Evolutionary conservation across 2,888 invertebrate species (phyloP).

Genomic region (Calameuta filiformis): DNA sequence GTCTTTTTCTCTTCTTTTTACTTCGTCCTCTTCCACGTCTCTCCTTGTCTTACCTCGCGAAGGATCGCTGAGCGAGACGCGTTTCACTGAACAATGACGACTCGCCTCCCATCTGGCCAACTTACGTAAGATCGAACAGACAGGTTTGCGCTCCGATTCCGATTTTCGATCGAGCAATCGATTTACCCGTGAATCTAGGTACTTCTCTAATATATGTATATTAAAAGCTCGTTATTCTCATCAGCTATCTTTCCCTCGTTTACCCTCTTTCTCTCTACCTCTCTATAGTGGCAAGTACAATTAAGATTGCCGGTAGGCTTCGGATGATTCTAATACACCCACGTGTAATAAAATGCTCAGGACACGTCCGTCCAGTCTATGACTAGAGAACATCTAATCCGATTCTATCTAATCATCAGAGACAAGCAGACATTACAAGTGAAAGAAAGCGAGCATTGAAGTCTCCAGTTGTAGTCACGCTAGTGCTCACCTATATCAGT

Average conservation of each 20-base stretch:
- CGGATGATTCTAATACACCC: background rate
- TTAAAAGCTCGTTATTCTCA: background rate
- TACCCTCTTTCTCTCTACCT: slow-evolving; percentile 8
- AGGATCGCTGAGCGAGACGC: background rate
- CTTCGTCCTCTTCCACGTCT: background rate
- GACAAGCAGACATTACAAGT: background rate
- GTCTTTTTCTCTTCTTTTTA: background rate
- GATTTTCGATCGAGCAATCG: background rate
- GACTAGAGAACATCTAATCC: background rate
- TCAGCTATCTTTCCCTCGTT: background rate
- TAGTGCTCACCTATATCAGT: background rate
- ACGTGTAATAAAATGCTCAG: background rate
- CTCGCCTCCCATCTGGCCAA: background rate
- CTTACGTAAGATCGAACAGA: slow-evolving; percentile 1
- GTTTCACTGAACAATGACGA: background rate
- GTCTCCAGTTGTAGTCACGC: background rate
- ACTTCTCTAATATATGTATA: background rate
- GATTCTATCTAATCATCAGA: background rate
- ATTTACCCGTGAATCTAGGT: background rate
- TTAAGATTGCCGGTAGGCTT: background rate
- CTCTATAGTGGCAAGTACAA: slow-evolving; percentile 12
- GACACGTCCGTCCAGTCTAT: background rate
- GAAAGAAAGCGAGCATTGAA: background rate
- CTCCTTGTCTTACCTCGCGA: background rate
- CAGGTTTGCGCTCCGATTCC: slow-evolving; percentile 9